A percentile compares a stretch with the other conserved stretches of the same genome.
These are phyloP conservation scores for Leguminivora glycinivorella DNA, from an alignment of 1,140 invertebrate genomes.

Conservation along the genomic window DNA sequence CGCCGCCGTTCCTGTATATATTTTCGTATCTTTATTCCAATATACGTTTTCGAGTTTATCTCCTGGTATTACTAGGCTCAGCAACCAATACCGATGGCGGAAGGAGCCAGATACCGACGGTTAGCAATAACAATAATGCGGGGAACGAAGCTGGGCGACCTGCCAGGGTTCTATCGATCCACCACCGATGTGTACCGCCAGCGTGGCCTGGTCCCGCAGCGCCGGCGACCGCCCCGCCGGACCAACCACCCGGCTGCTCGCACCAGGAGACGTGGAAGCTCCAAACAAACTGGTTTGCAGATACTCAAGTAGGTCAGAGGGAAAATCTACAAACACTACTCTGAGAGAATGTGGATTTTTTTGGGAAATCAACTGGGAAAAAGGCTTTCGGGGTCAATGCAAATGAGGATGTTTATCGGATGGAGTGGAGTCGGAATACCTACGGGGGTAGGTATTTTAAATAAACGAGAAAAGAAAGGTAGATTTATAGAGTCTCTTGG, in stretches of 20 bases:
- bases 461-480: constrained; percentile 18
- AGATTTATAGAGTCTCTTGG: constrained; percentile 24
- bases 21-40: constrained; percentile 29
- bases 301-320: constrained; percentile 75
- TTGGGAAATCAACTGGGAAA: constrained; percentile 62
- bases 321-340: constrained; percentile 77
- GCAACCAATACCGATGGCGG: constrained; percentile 58
- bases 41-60: constrained; percentile 51
- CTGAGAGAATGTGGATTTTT: constrained; percentile 62
- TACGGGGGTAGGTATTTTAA: constrained; percentile 1
- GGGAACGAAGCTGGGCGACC: constrained; percentile 68
- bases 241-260: constrained; percentile 38
- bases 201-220: constrained; percentile 56
- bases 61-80: constrained; percentile 63
- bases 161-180: constrained; percentile 74
- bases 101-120: constrained; percentile 64
- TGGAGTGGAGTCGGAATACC: constrained; percentile 31
- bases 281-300: constrained; percentile 51
- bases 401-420: constrained; percentile 62
- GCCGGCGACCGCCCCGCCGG: constrained; percentile 49
- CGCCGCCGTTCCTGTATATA: constrained; percentile 27
- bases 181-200: constrained; percentile 50
- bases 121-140: constrained; percentile 77
- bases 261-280: constrained; percentile 47
- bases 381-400: constrained; percentile 66